These are phyloP conservation scores for Cataglyphis altisquamis DNA, from an alignment of 2,888 invertebrate species.

Conservation along the genomic window DNA sequence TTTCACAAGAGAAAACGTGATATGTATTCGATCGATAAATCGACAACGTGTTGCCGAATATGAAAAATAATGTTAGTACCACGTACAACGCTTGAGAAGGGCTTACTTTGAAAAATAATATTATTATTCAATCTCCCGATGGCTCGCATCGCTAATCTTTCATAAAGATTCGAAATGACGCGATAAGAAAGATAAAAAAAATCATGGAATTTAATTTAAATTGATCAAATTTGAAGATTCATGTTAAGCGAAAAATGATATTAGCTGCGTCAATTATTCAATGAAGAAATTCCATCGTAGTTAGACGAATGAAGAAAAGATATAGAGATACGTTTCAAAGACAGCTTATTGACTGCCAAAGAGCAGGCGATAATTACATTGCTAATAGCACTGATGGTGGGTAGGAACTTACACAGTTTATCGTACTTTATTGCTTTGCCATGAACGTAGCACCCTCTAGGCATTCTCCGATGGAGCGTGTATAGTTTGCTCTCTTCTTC, in stretches of 20 bases:
- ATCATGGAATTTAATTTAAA: neutral
- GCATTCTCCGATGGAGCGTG: conserved; percentile 43
- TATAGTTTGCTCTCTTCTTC: conserved; percentile 23
- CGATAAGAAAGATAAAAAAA: neutral
- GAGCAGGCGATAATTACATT: conserved; percentile 66
- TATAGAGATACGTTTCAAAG: conserved; percentile 13
- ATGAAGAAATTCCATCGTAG: conserved; percentile 7
- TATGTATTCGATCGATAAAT: conserved; percentile 32
- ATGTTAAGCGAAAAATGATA: neutral
- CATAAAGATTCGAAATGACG: neutral
- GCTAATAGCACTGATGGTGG: conserved; percentile 61
- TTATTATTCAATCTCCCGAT: conserved; percentile 12
- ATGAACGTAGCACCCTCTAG: conserved; percentile 45
- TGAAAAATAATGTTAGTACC: neutral
- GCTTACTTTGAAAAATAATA: neutral
- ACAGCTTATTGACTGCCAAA: conserved; percentile 5
- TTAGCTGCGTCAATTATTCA: conserved; percentile 4
- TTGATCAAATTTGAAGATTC: neutral
- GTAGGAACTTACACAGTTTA: conserved; percentile 60
- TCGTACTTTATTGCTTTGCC: conserved; percentile 58
- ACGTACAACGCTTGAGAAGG: neutral
- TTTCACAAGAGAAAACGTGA: conserved; percentile 26
- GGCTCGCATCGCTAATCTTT: neutral
- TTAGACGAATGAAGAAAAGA: conserved; percentile 13
- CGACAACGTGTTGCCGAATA: conserved; percentile 11